Percentiles rank a stretch among this genome's conserved stretches.
Conservation (phyloP, 2,797 vertebrate species). For the Paguma larvata region DNA sequence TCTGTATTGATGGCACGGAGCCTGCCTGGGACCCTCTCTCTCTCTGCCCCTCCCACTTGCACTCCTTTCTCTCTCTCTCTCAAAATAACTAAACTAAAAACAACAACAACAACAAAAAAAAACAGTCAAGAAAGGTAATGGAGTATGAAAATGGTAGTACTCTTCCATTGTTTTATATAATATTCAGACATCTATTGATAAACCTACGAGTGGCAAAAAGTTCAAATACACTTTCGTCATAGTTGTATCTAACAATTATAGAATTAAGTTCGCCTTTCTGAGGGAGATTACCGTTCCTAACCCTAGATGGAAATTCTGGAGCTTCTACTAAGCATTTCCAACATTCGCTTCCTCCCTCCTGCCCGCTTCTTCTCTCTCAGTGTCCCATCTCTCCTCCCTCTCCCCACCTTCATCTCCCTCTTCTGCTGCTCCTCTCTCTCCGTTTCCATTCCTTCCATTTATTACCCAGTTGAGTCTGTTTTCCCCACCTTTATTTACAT, state of each 20-base stretch:
- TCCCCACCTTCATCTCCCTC: not conserved
- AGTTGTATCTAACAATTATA: not conserved
- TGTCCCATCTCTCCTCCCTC: too few relatives aligned
- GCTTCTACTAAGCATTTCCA: too few relatives aligned
- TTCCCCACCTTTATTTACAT: not conserved
- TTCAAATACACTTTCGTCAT: not conserved
- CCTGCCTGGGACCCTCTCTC: too few relatives aligned
- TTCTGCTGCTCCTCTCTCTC: not conserved
- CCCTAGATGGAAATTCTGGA: not conserved
- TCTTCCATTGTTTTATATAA: not conserved
- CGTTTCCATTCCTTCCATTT: not conserved
- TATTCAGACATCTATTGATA: not conserved
- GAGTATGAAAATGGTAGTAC: not conserved
- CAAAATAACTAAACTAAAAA: too few relatives aligned
- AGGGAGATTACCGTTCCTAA: not conserved
- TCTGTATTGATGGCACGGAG: too few relatives aligned
- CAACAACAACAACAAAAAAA: too few relatives aligned
- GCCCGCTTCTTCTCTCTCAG: not conserved
- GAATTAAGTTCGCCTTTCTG: not conserved
- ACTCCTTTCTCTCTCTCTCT: too few relatives aligned
- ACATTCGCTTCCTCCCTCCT: accelerated
- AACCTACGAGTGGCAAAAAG: not conserved
- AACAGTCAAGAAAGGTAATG: not conserved
- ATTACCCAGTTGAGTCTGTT: not conserved
- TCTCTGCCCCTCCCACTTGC: too few relatives aligned